phyloP scores from a whole-genome alignment of 2,797 vertebrate genomes.

The Pygocentrus nattereri region DNA sequence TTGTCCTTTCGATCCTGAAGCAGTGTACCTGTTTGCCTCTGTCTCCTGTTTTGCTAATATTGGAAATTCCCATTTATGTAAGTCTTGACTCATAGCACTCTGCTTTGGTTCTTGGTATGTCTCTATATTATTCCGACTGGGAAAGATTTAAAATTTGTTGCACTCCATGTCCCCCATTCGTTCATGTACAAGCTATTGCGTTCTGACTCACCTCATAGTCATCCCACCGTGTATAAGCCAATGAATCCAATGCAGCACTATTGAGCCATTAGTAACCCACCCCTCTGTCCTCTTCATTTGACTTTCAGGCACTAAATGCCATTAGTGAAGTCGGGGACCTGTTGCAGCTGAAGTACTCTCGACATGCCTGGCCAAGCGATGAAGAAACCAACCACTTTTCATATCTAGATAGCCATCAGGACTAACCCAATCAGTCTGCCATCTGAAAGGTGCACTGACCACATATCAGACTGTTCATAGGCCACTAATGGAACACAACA shows the following conservation, averaged over 20 bases:
- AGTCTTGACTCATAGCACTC: neutral
- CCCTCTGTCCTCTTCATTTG: slow-evolving; percentile 12
- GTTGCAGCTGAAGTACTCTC: slow-evolving; percentile 93
- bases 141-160: neutral
- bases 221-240: no score
- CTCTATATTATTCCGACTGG: neutral
- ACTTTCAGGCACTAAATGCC: slow-evolving; percentile 86
- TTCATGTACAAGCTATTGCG: slow-evolving; percentile 2
- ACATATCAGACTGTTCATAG: slow-evolving; percentile 61
- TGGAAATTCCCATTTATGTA: neutral
- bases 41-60: neutral
- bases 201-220: slow-evolving; percentile 42
- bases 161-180: neutral
- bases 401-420: slow-evolving; percentile 74
- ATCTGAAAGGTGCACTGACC: slow-evolving; percentile 60
- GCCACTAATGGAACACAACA: neutral
- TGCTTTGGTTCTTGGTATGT: neutral
- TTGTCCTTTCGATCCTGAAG: neutral
- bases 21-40: neutral
- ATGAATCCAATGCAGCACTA: neutral
- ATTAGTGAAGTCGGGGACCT: slow-evolving; percentile 93
- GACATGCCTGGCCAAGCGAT: slow-evolving; percentile 75
- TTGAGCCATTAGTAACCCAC: neutral
- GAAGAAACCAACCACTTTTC: slow-evolving; percentile 71
- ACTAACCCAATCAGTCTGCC: slow-evolving; percentile 59